Conservation (phyloP, 2,113 vertebrate genomes). For the Alouatta palliata region DNA sequence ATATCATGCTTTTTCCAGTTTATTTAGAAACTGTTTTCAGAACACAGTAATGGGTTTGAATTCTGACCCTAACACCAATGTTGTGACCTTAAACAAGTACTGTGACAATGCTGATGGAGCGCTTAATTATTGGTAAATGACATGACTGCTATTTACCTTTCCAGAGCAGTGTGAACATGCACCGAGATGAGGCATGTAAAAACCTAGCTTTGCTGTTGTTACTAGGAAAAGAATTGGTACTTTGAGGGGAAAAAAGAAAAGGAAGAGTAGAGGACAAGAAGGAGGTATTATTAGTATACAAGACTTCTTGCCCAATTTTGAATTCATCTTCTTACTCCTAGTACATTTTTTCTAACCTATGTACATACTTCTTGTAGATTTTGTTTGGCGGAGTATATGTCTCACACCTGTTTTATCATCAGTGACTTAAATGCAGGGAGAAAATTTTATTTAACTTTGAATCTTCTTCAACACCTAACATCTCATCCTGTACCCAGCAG, state of each 20-base stretch:
- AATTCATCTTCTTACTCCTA: background rate
- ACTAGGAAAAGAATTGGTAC: background rate
- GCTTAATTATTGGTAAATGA: background rate
- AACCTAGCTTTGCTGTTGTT: background rate
- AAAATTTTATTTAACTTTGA: slow-evolving; percentile 3
- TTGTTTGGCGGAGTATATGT: background rate
- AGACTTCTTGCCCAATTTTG: background rate
- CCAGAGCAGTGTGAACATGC: background rate
- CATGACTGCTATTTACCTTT: background rate
- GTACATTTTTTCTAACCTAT: background rate
- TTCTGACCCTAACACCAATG: background rate
- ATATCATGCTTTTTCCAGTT: background rate
- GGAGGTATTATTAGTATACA: background rate
- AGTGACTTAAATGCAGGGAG: background rate
- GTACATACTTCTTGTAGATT: background rate
- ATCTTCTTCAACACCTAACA: background rate
- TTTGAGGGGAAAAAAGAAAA: background rate
- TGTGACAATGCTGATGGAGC: background rate
- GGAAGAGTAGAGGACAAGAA: background rate
- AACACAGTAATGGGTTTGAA: background rate
- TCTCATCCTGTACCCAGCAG: background rate
- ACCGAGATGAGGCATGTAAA: background rate
- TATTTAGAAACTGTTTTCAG: background rate
- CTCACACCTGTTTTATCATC: background rate
- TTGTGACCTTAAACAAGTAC: background rate